Percentiles rank a stretch among this genome's conserved stretches.
These are phyloP conservation scores for Spodoptera frugiperda DNA, from an alignment of 1,140 invertebrate species.

Conservation along the genomic window DNA sequence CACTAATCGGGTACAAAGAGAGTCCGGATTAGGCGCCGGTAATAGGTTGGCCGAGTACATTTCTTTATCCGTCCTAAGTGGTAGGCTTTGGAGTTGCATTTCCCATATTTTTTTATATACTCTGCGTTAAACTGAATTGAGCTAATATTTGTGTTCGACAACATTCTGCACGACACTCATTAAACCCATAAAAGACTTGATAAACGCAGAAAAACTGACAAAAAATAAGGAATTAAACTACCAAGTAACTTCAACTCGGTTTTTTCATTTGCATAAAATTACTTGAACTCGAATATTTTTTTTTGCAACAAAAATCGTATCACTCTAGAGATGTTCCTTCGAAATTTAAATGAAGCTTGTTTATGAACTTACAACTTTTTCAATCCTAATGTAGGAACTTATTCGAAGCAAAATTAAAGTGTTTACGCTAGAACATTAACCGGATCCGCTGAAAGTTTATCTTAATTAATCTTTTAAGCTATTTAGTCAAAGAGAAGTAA, in stretches of 20 bases:
- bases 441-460: conserved; percentile 65
- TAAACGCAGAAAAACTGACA: neutral
- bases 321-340: conserved; percentile 9
- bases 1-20: conserved; percentile 50
- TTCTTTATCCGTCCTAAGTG: neutral
- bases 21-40: neutral
- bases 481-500: conserved; percentile 82
- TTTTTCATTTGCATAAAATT: neutral
- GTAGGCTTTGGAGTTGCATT: neutral
- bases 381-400: conserved; percentile 50
- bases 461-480: conserved; percentile 82
- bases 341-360: conserved; percentile 30
- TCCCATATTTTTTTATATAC: no score
- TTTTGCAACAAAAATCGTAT: conserved; percentile 11
- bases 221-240: conserved; percentile 2
- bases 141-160: no score
- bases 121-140: neutral
- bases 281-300: conserved; percentile 3
- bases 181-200: neutral
- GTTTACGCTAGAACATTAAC: conserved; percentile 67
- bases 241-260: neutral
- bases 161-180: no score
- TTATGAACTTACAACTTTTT: conserved; percentile 49
- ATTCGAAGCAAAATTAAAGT: conserved; percentile 61
- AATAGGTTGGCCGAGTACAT: conserved; percentile 4